These are phyloP conservation scores for Oplegnathus fasciatus DNA, from an alignment of 2,113 vertebrate species.

Conservation along the genomic window DNA sequence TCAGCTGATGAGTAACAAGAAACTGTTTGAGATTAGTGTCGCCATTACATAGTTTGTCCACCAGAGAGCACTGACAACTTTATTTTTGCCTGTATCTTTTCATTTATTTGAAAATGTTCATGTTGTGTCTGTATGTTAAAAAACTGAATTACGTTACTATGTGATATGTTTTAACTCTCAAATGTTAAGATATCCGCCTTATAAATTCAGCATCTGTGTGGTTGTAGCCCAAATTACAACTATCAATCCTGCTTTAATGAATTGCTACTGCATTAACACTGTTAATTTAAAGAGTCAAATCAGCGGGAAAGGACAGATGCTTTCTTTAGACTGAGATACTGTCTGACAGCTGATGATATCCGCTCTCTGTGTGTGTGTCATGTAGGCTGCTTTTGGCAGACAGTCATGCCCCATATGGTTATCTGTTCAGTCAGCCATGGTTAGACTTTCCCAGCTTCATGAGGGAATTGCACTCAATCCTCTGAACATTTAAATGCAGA, in stretches of 20 bases:
- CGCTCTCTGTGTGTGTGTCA: slow-evolving; percentile 8
- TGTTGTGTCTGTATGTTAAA: background rate
- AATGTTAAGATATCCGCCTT: background rate
- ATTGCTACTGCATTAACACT: background rate
- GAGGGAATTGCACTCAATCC: slow-evolving; percentile 57
- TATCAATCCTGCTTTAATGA: background rate
- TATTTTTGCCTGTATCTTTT: background rate
- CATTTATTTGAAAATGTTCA: background rate
- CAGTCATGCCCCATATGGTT: slow-evolving; percentile 73
- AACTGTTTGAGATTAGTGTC: background rate
- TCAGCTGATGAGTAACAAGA: background rate
- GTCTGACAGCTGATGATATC: slow-evolving; percentile 36
- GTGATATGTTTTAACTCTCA: background rate
- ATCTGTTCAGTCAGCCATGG: slow-evolving; percentile 73
- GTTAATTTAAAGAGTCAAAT: slow-evolving; percentile 23
- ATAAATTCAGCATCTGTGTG: background rate
- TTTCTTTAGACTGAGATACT: slow-evolving; percentile 18
- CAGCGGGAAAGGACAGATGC: slow-evolving; percentile 25
- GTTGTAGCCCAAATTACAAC: background rate
- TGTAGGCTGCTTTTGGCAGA: slow-evolving; percentile 64
- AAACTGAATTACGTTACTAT: background rate
- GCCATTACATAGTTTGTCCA: slow-evolving; percentile 30
- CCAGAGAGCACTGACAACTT: slow-evolving; percentile 40
- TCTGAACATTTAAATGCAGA: slow-evolving; percentile 60
- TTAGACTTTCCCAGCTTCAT: slow-evolving; percentile 61